These are phyloP conservation scores for Sciurus vulgaris DNA, from an alignment of 2,797 vertebrate species.

Conservation along the genomic window DNA sequence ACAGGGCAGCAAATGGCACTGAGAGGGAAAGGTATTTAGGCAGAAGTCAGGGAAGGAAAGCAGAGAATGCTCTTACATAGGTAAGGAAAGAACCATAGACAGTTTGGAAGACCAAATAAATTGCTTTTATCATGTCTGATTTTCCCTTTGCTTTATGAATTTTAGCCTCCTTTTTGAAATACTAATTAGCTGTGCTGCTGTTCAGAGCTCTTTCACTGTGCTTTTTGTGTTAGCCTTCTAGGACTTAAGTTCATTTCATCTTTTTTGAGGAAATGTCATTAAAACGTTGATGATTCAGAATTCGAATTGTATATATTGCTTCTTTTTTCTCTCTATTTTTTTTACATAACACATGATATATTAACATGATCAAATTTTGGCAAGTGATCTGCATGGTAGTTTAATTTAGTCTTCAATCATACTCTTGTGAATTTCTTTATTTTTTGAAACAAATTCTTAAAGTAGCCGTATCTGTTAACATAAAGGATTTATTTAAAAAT, in stretches of 20 bases:
- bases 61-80: neutral
- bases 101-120: neutral
- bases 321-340: neutral
- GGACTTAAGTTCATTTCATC: slow-evolving; percentile 27
- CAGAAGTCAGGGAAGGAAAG: neutral
- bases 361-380: slow-evolving; percentile 16
- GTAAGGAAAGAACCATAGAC: neutral
- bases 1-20: neutral
- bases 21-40: neutral
- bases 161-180: slow-evolving; percentile 1
- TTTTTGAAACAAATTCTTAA: slow-evolving; percentile 36
- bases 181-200: neutral
- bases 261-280: slow-evolving; percentile 28
- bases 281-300: slow-evolving; percentile 35
- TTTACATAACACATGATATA: neutral
- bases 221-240: neutral
- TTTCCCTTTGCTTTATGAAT: neutral
- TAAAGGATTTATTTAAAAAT: slow-evolving; percentile 70
- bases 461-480: slow-evolving; percentile 34
- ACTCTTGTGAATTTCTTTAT: slow-evolving; percentile 40
- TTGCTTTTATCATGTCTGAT: neutral
- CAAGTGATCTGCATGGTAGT: slow-evolving; percentile 12
- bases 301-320: slow-evolving; percentile 23
- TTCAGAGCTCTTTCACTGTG: neutral
- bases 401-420: slow-evolving; percentile 58